A percentile compares a stretch with the other conserved stretches of the same genome.
Conservation (phyloP, 2,888 invertebrate species). For the Sarcophaga carnaria region DNA sequence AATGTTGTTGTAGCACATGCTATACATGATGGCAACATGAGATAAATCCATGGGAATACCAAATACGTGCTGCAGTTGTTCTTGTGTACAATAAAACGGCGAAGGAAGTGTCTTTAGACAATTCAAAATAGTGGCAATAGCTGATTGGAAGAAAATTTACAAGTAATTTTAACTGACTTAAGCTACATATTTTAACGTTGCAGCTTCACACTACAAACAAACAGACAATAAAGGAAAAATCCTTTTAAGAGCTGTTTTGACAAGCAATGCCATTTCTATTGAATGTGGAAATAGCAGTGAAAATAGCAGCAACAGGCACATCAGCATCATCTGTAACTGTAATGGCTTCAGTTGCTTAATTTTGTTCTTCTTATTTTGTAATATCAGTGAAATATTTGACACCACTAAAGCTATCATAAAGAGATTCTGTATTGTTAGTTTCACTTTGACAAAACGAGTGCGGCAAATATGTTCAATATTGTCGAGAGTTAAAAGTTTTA, state of each 20-base stretch:
- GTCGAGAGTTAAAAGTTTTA: neutral
- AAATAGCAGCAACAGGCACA: no score
- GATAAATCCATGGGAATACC: neutral
- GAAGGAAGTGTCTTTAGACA: neutral
- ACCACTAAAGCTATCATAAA: no score
- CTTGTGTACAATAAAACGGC: no score
- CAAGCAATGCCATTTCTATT: neutral
- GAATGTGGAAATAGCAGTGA: no score
- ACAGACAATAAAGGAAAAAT: constrained; percentile 25
- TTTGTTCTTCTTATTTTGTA: no score
- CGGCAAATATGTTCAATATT: no score
- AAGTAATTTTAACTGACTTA: constrained; percentile 58
- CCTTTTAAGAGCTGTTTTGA: neutral
- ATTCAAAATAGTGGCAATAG: neutral
- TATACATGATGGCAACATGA: neutral
- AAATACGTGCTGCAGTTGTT: no score
- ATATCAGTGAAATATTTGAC: no score
- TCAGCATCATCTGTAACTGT: constrained; percentile 29
- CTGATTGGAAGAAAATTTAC: constrained; percentile 18
- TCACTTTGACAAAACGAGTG: no score
- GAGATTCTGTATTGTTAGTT: no score
- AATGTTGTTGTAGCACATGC: constrained; percentile 8
- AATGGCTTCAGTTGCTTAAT: no score
- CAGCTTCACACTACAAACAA: constrained; percentile 50
- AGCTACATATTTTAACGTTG: constrained; percentile 57